Conservation (phyloP, 2,888 invertebrate species). For the Andrena praecox region DNA sequence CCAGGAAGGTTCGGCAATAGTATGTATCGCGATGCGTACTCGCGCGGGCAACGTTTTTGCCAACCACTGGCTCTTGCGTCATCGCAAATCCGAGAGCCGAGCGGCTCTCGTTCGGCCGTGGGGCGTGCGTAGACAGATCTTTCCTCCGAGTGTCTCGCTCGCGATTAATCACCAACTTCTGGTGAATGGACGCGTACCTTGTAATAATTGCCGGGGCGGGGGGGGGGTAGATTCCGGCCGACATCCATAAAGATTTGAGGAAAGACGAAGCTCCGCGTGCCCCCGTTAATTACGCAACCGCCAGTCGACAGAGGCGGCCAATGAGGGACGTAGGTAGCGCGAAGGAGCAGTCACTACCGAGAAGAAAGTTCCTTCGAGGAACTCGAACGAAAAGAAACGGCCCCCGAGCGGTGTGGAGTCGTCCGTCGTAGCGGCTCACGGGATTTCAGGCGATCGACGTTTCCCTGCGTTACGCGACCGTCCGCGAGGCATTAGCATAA, state of each 20-base stretch:
- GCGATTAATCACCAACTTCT: conserved; percentile 9
- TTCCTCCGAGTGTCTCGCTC: background rate
- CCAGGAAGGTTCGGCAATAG: conserved; percentile 79
- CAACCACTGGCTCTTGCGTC: conserved; percentile 67
- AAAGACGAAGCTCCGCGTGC: background rate
- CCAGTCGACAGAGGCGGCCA: background rate
- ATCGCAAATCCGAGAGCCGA: conserved; percentile 30
- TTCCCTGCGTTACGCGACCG: conserved; percentile 53
- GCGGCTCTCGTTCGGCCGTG: conserved; percentile 14
- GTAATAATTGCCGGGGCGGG: background rate
- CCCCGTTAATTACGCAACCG: background rate
- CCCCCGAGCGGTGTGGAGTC: conserved; percentile 33
- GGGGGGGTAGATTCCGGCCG: background rate
- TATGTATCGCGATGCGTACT: conserved; percentile 69
- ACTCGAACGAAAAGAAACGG: conserved; percentile 33
- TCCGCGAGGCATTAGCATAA: conserved; percentile 49
- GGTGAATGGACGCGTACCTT: background rate
- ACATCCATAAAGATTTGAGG: background rate
- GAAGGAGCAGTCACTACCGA: background rate
- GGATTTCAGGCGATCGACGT: conserved; percentile 53
- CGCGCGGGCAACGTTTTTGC: conserved; percentile 75
- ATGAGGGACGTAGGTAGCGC: conserved; percentile 2
- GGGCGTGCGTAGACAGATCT: background rate
- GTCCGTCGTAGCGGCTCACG: conserved; percentile 32
- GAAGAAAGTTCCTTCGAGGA: conserved; percentile 41